A percentile compares a stretch with the other conserved stretches of the same genome.
Evolutionary conservation across 2,113 vertebrate genomes (phyloP).

Genomic region (Ictidomys tridecemlineatus): DNA sequence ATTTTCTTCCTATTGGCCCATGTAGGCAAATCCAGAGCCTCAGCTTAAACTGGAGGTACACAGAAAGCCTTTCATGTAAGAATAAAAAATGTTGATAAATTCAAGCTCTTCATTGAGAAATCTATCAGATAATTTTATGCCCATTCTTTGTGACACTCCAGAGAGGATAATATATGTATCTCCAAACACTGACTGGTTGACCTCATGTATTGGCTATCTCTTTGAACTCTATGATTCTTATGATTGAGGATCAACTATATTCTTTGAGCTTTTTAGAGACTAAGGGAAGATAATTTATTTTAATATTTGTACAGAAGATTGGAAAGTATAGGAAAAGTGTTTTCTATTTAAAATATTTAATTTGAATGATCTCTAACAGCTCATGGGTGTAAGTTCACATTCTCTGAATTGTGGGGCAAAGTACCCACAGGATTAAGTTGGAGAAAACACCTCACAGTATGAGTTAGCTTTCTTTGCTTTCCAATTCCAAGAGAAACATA

Average conservation of each 20-base stretch:
- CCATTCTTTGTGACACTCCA: background rate
- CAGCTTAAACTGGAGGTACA: background rate
- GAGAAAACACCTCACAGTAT: background rate
- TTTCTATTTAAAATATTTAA: conserved; percentile 7
- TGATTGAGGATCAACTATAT: background rate
- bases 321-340: background rate
- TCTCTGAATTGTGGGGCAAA: background rate
- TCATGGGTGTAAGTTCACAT: background rate
- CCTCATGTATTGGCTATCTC: background rate
- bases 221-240: background rate
- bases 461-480: background rate
- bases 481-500: background rate
- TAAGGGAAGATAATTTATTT: background rate
- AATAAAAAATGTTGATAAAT: conserved; percentile 10
- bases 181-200: background rate
- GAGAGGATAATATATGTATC: background rate
- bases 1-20: background rate
- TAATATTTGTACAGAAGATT: background rate
- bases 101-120: background rate
- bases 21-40: background rate
- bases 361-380: background rate
- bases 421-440: background rate
- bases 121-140: background rate
- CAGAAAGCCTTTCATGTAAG: background rate
- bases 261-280: background rate